Evolutionary conservation across 2,113 vertebrate genomes (phyloP), one percentile per base, ranked within the genome.

Genomic region (Tyto alba): DNA sequence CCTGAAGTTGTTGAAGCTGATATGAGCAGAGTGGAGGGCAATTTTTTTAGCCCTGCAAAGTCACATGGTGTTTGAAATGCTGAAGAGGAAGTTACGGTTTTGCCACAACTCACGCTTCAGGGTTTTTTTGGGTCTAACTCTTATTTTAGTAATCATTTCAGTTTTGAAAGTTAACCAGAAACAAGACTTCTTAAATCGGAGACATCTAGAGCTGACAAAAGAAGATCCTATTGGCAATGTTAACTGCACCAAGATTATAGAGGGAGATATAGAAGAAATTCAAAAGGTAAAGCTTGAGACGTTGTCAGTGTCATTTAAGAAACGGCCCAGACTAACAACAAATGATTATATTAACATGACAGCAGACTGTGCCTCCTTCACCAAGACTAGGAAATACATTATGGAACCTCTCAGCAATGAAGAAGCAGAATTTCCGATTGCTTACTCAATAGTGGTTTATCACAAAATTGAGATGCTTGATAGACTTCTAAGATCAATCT

Each of bases 391-490:
- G 74, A 99, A 98, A 43, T 99, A 99, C 66, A 80, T 99, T 55
- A 82, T 95, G 19, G 97, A 98, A 50, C 98, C 99, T 3, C 97
- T 99, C 23, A 99, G 98, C 78, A 93, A 89, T 17, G 99, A 99
- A 93, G 99, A 99, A 93, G 97, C 97, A 17, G 97, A 97, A 52
- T 99, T 99, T 95, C 99, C 99, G 10, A 97, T 99, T 67, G 99
- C 99, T 25, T 99, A 99, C 79, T 99, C 99, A 4, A 98, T 99
- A 50, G 98, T 99, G 53, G 97, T 99, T 83, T 98, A 99, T 96
- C 99, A 99, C 87, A 99, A 99, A 98, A 99, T 98, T 21, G 98
- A 97, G 97, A 99, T 98, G 99, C 97, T 99, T 56, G 99, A 99
- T 69, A 98, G 99, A 83, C 99, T 99, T 79, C 75, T 99, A 81